A percentile compares a stretch with the other conserved stretches of the same genome.
phyloP scores from a whole-genome alignment of 2,888 invertebrate species.

The Volucella inflata region DNA sequence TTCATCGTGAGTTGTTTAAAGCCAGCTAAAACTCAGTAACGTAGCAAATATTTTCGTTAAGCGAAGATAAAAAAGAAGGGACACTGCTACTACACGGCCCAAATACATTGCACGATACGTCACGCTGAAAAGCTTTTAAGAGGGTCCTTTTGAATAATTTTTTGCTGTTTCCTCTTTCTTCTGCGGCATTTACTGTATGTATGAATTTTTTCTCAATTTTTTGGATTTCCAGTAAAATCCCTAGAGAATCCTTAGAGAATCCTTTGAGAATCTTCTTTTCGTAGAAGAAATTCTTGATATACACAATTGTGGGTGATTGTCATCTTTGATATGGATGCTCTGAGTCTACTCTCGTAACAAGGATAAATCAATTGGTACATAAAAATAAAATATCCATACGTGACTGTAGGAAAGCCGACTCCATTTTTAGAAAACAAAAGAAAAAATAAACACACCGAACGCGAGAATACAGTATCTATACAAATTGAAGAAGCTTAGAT shows the following conservation, averaged over 20 bases:
- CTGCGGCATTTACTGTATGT: background rate
- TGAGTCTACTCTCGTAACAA: slow-evolving; percentile 45
- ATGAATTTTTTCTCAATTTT: background rate
- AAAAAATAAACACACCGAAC: slow-evolving; percentile 2
- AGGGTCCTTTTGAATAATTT: background rate
- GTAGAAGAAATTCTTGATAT: slow-evolving; percentile 40
- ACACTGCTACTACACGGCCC: too few relatives aligned
- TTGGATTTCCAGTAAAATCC: background rate
- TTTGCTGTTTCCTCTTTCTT: background rate
- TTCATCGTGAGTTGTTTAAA: too few relatives aligned
- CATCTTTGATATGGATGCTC: slow-evolving; percentile 59
- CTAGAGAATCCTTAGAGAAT: background rate
- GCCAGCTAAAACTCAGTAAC: too few relatives aligned
- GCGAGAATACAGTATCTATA: slow-evolving; percentile 38
- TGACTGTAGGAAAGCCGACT: slow-evolving; percentile 35
- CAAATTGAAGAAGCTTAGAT: slow-evolving; percentile 36
- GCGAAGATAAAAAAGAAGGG: too few relatives aligned
- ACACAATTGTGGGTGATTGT: slow-evolving; percentile 72
- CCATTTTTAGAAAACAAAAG: background rate
- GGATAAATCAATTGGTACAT: slow-evolving; percentile 69
- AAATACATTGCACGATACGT: too few relatives aligned
- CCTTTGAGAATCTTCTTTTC: slow-evolving; percentile 36
- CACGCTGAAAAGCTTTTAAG: background rate
- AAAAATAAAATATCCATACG: slow-evolving; percentile 66
- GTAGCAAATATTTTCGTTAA: too few relatives aligned